Conservation (phyloP, 2,113 vertebrate species). For the Entosphenus tridentatus region DNA sequence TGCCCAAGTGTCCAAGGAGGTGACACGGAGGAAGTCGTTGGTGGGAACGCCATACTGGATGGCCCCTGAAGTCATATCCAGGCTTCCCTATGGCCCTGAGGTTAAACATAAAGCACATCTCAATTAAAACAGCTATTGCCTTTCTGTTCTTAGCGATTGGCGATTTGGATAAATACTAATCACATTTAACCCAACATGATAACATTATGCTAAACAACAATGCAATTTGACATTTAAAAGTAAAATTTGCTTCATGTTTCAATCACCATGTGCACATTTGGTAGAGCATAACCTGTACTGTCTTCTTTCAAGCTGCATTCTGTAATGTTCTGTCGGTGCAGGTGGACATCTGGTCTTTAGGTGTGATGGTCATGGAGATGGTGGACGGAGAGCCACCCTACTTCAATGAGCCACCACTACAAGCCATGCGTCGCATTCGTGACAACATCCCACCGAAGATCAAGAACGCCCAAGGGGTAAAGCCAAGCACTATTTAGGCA, state of each 20-base stretch:
- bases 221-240: too few relatives aligned
- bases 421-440: conserved; percentile 94
- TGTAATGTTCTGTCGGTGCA: conserved; percentile 10
- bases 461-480: conserved; percentile 81
- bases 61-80: conserved; percentile 90
- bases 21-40: conserved; percentile 82
- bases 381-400: conserved; percentile 90
- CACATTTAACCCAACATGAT: too few relatives aligned
- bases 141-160: too few relatives aligned
- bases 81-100: conserved; percentile 84
- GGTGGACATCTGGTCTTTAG: conserved; percentile 94
- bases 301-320: too few relatives aligned
- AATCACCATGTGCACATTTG: too few relatives aligned
- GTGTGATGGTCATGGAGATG: conserved; percentile 99
- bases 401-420: conserved; percentile 89
- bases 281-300: too few relatives aligned
- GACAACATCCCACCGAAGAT: conserved; percentile 80
- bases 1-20: conserved; percentile 96
- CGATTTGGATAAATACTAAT: too few relatives aligned
- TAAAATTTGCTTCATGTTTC: too few relatives aligned
- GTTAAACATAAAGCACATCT: conserved; percentile 19
- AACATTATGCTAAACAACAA: too few relatives aligned
- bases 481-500: background rate
- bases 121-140: too few relatives aligned
- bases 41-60: conserved; percentile 97